Base-by-base conservation (phyloP, 2,797 vertebrate species). In the Fistularia tabacaria region DNA sequence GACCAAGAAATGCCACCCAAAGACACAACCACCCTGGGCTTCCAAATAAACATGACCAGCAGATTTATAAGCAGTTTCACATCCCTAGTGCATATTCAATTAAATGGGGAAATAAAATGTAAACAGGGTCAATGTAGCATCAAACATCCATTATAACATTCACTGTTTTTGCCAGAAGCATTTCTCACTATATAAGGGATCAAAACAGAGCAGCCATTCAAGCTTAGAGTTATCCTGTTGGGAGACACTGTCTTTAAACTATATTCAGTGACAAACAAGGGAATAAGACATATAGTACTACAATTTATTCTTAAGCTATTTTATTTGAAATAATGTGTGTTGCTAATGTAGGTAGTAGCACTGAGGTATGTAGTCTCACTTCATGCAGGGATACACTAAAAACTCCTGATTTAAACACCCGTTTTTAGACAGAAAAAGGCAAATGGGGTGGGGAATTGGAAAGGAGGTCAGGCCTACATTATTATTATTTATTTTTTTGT, bases 381-480 rank as follows among this genome's bases (percentile, higher is more conserved):
- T 66, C 45, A 56, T 43, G 8, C 54, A 36, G 9, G 39, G 37
- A 43, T 36, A 6, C 52, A 50, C 10, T 59, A 55, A 49, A 66
- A 66, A 65, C 73, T 37, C 54, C 44, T 51, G 12, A 44, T 76
- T 62, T 61, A 49, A 80, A 73, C 74, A 76, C 69, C 77, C 80
- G 67, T 9, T 67, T 75, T 82, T 46, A 73, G 70, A 58, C 69
- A 64, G 45, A 69, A 66, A 57, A 64, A 76, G 59, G 54, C 64
- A 57, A 57, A 46, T 46, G 49, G 48, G 51, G 71, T 59, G 67
- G 10, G 64, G 53, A 62, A 68, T 59, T 69, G 66, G 60, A 80
- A 75, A 74, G 51, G 58, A 81, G 72, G 66, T 66, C 78, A 86
- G 84, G 62, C 81, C 83, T 85, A 87, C 81, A 88, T 87, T 83